Conservation (phyloP, 1,140 invertebrate genomes). For the Bilobella aurantiaca region DNA sequence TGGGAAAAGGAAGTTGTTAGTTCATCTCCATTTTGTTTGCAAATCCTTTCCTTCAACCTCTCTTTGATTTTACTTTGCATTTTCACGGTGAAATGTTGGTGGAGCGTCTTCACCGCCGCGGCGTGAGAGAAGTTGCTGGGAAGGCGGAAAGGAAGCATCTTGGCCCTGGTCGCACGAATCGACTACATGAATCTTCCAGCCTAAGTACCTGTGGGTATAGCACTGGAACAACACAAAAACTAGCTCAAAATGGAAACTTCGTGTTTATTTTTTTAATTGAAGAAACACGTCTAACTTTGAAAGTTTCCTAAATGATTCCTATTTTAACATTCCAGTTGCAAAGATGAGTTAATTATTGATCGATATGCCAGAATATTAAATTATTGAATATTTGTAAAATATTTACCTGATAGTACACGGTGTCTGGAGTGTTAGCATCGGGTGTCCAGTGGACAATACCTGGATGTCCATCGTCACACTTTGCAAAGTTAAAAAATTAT, state of each 20-base stretch:
- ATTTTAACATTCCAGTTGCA: too few relatives aligned
- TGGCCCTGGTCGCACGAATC: conserved; percentile 51
- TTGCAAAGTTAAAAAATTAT: neutral
- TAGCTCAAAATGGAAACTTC: neutral
- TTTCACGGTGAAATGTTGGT: neutral
- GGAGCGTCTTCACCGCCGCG: neutral
- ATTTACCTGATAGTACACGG: conserved; percentile 79
- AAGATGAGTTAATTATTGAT: too few relatives aligned
- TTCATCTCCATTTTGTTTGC: too few relatives aligned
- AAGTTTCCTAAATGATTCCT: too few relatives aligned
- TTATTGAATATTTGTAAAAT: too few relatives aligned
- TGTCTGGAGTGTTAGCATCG: conserved; percentile 72
- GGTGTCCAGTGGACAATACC: conserved; percentile 72
- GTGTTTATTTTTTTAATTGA: too few relatives aligned
- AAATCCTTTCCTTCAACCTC: too few relatives aligned
- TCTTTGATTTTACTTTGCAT: too few relatives aligned
- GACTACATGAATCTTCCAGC: conserved; percentile 87
- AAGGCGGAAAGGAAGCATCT: neutral
- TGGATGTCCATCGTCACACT: conserved; percentile 69
- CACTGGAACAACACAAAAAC: conserved; percentile 50
- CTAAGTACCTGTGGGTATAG: conserved; percentile 80
- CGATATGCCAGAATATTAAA: too few relatives aligned
- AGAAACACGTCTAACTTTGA: too few relatives aligned
- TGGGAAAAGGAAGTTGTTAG: too few relatives aligned
- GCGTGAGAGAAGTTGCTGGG: neutral